Conservation (phyloP, 2,113 vertebrate species). For the Semicossyphus pulcher region DNA sequence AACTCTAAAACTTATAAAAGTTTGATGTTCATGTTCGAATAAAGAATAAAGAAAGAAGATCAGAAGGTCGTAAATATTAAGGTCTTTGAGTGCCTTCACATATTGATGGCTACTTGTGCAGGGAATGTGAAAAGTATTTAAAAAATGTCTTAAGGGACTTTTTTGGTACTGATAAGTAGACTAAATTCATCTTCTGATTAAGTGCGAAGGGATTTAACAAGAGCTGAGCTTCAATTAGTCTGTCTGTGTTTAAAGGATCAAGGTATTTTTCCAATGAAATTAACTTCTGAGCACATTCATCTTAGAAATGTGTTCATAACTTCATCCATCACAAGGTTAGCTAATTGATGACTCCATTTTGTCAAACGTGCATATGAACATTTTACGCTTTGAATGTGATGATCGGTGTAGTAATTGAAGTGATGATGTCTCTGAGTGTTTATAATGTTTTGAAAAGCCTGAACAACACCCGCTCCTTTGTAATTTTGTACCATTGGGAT, state of each 20-base stretch:
- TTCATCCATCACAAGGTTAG: neutral
- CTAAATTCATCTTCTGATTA: slow-evolving; percentile 28
- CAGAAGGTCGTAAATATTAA: neutral
- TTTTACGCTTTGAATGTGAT: neutral
- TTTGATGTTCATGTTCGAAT: neutral
- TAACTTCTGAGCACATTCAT: neutral
- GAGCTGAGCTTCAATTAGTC: slow-evolving; percentile 11
- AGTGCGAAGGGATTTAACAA: slow-evolving; percentile 11
- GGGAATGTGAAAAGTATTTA: neutral
- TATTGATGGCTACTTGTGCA: neutral
- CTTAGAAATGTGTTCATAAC: slow-evolving; percentile 1
- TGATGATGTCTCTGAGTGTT: no score
- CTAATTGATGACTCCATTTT: neutral
- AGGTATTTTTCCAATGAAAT: slow-evolving; percentile 1
- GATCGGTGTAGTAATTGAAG: neutral
- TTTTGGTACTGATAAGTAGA: neutral
- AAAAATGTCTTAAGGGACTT: neutral
- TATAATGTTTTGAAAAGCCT: no score
- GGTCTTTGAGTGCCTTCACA: neutral
- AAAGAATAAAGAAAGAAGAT: neutral
- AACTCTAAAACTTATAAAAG: neutral
- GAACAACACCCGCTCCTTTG: no score
- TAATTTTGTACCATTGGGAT: no score
- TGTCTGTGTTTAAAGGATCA: slow-evolving; percentile 18
- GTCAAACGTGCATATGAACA: no score